Evolutionary conservation across 2,113 vertebrate genomes (phyloP), one percentile per base, ranked within the genome.

Genomic region (Channa argus): DNA sequence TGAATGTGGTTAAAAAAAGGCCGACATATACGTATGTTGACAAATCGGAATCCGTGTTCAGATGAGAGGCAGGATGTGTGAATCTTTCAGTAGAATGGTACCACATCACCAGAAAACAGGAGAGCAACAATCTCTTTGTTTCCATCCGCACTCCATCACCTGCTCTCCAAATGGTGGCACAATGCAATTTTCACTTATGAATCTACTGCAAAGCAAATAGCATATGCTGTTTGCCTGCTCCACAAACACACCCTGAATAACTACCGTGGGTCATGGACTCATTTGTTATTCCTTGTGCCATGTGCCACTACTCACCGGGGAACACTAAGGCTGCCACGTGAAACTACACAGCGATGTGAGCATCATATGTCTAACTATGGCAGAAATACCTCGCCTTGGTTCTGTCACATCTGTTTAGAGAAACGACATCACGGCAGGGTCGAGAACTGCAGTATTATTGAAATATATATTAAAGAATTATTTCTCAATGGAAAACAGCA

Each of bases 391-490:
- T 78, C 43, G 80, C 83, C 64, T 69, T 62, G 56, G 62, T 80
- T 54, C 53, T 11, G 74, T 71, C 78, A 77, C 77, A 53, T 79
- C 77, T 58, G 45, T 3, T 56, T 49, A 5, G 63, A 82, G 75
- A 54, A 78, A 86, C 52, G 65, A 87, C 82, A 80, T 66, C 68
- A 41, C 45, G 51, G 74, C 2, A 59, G 64, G 78, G 79, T 82
- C 66, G 61, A 86, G 71, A 49, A 78, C 45, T 5, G 14, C 50
- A 13, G 86, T 88, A 87, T 91, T 90, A 92, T 91, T 89, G 88
- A 92, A 92, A 93, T 89, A 86, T 87, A 91, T 92, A 91, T 91
- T 89, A 86, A 88, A 89, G 85, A 90, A 91, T 92, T 90, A 90
- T 92, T 90, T 91, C 89, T 93, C 90, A 74, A 88, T 74, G 89